These are phyloP conservation scores for Henricia sp. DNA, from an alignment of 53 echinoderm and acorn worm species.

Conservation along the genomic window DNA sequence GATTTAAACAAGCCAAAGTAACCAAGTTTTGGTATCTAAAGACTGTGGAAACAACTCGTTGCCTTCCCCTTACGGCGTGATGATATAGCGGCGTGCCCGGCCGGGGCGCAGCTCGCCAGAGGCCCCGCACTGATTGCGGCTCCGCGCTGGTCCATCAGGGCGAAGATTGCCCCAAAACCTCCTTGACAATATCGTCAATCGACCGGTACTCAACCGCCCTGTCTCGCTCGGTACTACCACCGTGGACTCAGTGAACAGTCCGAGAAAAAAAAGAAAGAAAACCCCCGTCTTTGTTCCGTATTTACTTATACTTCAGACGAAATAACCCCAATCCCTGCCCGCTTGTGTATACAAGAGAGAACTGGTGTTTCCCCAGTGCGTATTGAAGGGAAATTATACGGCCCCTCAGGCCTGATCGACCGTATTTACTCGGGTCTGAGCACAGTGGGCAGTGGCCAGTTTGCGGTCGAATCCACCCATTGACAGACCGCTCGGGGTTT, in stretches of 20 bases:
- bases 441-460: slow-evolving; percentile 42
- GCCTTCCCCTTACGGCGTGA: slow-evolving; percentile 2
- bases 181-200: too few relatives aligned
- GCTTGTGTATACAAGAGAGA: slow-evolving; percentile 50
- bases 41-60: slow-evolving; percentile 40
- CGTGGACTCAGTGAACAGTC: slow-evolving; percentile 49
- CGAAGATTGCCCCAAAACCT: too few relatives aligned
- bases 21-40: slow-evolving; percentile 52
- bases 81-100: slow-evolving; percentile 28
- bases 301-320: slow-evolving; percentile 49
- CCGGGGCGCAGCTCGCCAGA: neutral
- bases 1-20: slow-evolving; percentile 63
- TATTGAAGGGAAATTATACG: slow-evolving; percentile 28
- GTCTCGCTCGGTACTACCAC: slow-evolving; percentile 1
- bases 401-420: slow-evolving; percentile 31
- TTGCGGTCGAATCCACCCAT: slow-evolving; percentile 31
- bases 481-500: neutral
- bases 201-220: neutral
- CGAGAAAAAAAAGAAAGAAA: slow-evolving; percentile 26
- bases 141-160: neutral
- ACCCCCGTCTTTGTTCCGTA: slow-evolving; percentile 54
- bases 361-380: slow-evolving; percentile 33
- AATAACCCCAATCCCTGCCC: neutral
- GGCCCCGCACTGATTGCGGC: slow-evolving; percentile 24
- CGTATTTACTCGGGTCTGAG: slow-evolving; percentile 40